Percentiles rank a stretch among this genome's conserved stretches.
Conservation (phyloP, 2,113 vertebrate species). For the Stegastes partitus region DNA sequence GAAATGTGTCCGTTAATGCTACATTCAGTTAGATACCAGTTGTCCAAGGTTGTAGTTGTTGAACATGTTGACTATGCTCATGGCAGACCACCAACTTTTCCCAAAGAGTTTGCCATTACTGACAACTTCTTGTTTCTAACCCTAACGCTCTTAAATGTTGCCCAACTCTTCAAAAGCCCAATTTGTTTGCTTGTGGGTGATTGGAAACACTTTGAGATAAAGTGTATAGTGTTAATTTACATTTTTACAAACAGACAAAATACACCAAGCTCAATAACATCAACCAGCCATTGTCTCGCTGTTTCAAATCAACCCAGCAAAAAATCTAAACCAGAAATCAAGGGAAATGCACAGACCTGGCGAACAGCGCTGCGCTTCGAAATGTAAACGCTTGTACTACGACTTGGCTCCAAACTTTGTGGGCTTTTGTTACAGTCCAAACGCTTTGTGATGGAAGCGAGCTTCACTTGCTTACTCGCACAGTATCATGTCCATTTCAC, state of each 20-base stretch:
- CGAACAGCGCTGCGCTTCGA: not conserved
- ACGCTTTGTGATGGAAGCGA: conserved; percentile 41
- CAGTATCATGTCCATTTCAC: conserved; percentile 33
- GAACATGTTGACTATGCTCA: too few species aligned
- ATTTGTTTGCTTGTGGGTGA: too few species aligned
- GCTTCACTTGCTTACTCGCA: conserved; percentile 28
- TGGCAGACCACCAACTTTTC: too few species aligned
- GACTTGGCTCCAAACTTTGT: conserved; percentile 41
- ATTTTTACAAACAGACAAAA: not conserved
- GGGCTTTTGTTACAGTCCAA: conserved; percentile 54
- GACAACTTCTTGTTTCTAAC: too few species aligned
- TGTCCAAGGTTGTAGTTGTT: too few species aligned
- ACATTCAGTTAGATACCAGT: too few species aligned
- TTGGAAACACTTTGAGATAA: too few species aligned
- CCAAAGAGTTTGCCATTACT: too few species aligned
- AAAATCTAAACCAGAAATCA: not conserved
- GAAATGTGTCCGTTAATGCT: too few species aligned
- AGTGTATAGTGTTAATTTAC: not conserved
- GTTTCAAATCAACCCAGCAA: not conserved
- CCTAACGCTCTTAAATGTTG: too few species aligned
- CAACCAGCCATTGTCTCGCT: not conserved
- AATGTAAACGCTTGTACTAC: conserved; percentile 13
- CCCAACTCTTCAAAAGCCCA: too few species aligned
- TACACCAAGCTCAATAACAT: not conserved
- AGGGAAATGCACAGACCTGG: not conserved